Evolutionary conservation across 2,888 invertebrate genomes (phyloP).

Genomic region (Heliconius erato): DNA sequence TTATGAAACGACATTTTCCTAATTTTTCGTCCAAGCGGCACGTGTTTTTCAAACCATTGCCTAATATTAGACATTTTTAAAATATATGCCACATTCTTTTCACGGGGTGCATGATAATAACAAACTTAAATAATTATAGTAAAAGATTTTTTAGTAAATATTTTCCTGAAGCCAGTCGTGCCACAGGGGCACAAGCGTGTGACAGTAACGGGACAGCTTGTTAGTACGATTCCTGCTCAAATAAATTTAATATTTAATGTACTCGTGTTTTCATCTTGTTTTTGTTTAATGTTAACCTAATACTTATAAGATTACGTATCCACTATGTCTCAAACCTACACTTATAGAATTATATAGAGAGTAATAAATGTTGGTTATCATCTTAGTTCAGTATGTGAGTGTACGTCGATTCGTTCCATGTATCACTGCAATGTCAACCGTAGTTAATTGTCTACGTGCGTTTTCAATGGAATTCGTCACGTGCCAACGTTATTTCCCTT

Average conservation of each 20-base stretch:
- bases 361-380: slow-evolving; percentile 35
- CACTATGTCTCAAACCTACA: not conserved
- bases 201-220: too few relatives aligned
- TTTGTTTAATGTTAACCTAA: too few relatives aligned
- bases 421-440: slow-evolving; percentile 78
- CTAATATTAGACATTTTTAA: slow-evolving; percentile 39
- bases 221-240: too few relatives aligned
- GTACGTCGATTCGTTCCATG: slow-evolving; percentile 49
- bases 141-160: too few relatives aligned
- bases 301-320: not conserved
- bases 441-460: slow-evolving; percentile 82
- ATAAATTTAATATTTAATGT: too few relatives aligned
- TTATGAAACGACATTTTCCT: slow-evolving; percentile 78
- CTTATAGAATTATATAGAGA: not conserved
- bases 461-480: slow-evolving; percentile 77
- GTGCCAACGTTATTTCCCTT: slow-evolving; percentile 58
- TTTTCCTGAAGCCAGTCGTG: too few relatives aligned
- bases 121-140: not conserved
- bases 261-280: too few relatives aligned
- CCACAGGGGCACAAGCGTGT: too few relatives aligned
- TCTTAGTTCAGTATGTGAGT: slow-evolving; percentile 26
- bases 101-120: not conserved
- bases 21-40: slow-evolving; percentile 73
- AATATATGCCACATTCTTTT: slow-evolving; percentile 31
- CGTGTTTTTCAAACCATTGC: slow-evolving; percentile 58